Percentiles rank a stretch among this genome's conserved stretches.
These are phyloP conservation scores for Phalacrocorax brasilianus DNA, from an alignment of 2,113 vertebrate genomes.

Conservation along the genomic window DNA sequence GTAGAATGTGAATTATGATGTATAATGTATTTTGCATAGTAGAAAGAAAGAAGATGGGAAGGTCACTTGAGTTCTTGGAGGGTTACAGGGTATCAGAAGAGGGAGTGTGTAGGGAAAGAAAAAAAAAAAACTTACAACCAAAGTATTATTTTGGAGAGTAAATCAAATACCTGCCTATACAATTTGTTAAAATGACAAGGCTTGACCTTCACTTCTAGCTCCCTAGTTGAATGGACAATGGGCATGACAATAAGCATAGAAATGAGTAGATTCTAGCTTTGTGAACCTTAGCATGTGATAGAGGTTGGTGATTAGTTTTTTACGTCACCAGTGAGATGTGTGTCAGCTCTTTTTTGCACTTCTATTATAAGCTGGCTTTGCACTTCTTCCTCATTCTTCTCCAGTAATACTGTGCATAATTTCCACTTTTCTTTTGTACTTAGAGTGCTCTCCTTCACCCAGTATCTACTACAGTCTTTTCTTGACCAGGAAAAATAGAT, in stretches of 20 bases:
- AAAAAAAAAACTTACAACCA: not conserved
- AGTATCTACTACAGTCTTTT: not conserved
- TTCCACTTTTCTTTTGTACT: not conserved
- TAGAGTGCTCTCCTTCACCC: not conserved
- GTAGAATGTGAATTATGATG: not conserved
- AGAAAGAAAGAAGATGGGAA: not conserved
- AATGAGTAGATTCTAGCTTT: not conserved
- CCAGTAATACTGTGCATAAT: not conserved
- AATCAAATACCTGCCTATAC: not conserved
- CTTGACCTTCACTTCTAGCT: not conserved
- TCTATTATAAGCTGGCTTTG: not conserved
- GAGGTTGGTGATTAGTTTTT: not conserved
- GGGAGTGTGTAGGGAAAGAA: not conserved
- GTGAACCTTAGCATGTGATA: not conserved
- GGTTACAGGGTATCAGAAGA: not conserved
- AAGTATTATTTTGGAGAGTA: not conserved
- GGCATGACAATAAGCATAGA: not conserved
- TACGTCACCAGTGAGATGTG: accelerated
- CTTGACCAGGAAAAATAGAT: not conserved
- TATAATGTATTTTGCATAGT: slow-evolving; percentile 33
- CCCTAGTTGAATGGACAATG: not conserved
- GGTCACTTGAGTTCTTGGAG: not conserved
- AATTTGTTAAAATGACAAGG: not conserved
- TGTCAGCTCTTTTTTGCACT: not conserved
- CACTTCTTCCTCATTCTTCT: not conserved